Evolutionary conservation across 2,888 invertebrate species (phyloP), one percentile per base, ranked within the genome.

Genomic region (Caenorhabditis virilis): DNA sequence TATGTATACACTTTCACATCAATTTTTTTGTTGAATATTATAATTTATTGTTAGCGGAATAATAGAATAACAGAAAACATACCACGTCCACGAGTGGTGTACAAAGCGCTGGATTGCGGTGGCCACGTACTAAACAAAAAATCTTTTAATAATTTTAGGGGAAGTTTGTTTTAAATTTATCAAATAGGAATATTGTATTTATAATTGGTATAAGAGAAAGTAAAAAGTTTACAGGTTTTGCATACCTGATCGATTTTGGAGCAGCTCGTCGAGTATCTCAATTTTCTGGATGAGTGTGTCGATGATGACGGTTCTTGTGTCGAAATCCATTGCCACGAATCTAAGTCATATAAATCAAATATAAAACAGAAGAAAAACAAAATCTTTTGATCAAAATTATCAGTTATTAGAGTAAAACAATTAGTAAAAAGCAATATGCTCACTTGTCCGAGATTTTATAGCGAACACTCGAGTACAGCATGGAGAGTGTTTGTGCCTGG

Each of bases 41-140:
- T 46, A 46, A 46, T 46, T n/a, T 46, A 46, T 46, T 46, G 46
- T 46, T 46, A 46, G 26, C 26, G 26, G 46, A 46, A 46, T 46
- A 46, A 46, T 46, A 46, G 18, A 46, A 46, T 27, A 46, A 46
- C 16, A 42, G 42, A 30, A 46, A 46, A 46, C 46, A 46, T 46
- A 46, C 46, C n/a, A 15, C 27, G 26, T 46, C 27, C 22, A 46
- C 46, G 26, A 27, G n/a, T 26, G 46, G 46, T n/a, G 46, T 26
- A 46, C 15, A 26, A 46, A 46, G 22, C 30, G 46, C 30, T 46
- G 46, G 46, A 46, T 46, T 30, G 46, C 27, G n/a, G 26, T 46
- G 46, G 30, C 46, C 26, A 26, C 46, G 46, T n/a, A 46, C 46
- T 46, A 46, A 46, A 46, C 30, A 46, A 23, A 46, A 46, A 46